phyloP scores from a whole-genome alignment of 30 jellyfish, hydroid and myxozoan genomes.

The Aurelia sp. region DNA sequence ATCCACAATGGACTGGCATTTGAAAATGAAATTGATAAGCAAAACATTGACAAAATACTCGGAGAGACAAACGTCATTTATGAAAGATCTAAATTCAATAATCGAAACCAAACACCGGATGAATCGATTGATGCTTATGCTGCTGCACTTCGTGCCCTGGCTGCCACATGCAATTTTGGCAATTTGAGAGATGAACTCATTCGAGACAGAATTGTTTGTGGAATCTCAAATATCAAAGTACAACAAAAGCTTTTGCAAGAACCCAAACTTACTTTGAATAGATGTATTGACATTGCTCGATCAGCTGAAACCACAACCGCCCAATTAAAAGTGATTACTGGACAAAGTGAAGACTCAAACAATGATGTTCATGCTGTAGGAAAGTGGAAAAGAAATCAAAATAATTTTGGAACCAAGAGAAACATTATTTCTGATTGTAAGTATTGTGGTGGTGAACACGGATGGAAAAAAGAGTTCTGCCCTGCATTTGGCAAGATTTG shows the following conservation, averaged over 20 bases:
- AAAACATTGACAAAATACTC: background rate
- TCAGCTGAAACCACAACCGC: background rate
- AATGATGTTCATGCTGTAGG: background rate
- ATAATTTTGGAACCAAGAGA: conserved; percentile 2
- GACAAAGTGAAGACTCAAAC: background rate
- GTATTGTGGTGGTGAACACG: conserved; percentile 29
- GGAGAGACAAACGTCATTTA: too few species aligned
- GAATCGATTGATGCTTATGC: conserved; percentile 14
- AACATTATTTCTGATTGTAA: conserved; percentile 2
- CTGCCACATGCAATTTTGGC: background rate
- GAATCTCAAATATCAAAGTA: too few species aligned
- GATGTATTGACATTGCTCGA: too few species aligned
- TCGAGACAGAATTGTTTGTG: too few species aligned
- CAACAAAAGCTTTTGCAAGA: too few species aligned
- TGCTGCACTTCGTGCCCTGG: conserved; percentile 10
- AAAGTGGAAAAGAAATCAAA: conserved; percentile 5
- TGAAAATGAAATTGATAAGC: background rate
- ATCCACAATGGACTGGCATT: conserved; percentile 18
- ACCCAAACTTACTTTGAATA: too few species aligned
- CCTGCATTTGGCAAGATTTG: too few species aligned
- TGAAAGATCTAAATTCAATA: background rate
- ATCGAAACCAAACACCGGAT: conserved; percentile 9
- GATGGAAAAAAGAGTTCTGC: background rate
- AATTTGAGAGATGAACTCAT: too few species aligned
- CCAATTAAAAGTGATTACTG: background rate